Conservation (phyloP, 2,113 vertebrate species). For the Zapornia atra region DNA sequence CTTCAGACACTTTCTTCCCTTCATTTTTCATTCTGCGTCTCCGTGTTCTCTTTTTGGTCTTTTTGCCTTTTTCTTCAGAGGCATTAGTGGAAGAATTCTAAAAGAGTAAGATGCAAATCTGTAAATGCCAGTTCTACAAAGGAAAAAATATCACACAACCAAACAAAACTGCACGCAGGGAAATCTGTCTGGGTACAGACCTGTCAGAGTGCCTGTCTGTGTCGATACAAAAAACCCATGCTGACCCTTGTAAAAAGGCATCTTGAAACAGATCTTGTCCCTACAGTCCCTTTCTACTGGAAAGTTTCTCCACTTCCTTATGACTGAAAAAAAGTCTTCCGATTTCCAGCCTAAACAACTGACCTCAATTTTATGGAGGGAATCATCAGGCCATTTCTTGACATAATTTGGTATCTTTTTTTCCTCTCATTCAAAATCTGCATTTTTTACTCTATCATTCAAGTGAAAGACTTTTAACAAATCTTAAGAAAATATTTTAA, state of each 20-base stretch:
- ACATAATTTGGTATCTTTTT: neutral
- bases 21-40: constrained; percentile 76
- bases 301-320: neutral
- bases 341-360: neutral
- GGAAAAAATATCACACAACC: neutral
- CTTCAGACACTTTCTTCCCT: constrained; percentile 88
- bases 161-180: neutral
- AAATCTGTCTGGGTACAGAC: neutral
- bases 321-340: neutral
- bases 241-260: neutral
- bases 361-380: neutral
- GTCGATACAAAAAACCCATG: neutral
- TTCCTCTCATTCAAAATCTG: neutral
- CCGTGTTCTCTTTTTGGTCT: constrained; percentile 83
- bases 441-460: neutral
- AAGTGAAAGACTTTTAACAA: neutral
- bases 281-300: neutral
- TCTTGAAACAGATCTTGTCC: neutral
- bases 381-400: neutral
- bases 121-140: neutral
- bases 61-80: constrained; percentile 90
- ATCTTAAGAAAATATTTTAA: neutral
- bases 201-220: neutral
- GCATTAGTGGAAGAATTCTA: constrained; percentile 81
- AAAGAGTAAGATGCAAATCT: neutral